phyloP scores from a whole-genome alignment of 2,888 invertebrate species.

The Amphipoea lucens region DNA sequence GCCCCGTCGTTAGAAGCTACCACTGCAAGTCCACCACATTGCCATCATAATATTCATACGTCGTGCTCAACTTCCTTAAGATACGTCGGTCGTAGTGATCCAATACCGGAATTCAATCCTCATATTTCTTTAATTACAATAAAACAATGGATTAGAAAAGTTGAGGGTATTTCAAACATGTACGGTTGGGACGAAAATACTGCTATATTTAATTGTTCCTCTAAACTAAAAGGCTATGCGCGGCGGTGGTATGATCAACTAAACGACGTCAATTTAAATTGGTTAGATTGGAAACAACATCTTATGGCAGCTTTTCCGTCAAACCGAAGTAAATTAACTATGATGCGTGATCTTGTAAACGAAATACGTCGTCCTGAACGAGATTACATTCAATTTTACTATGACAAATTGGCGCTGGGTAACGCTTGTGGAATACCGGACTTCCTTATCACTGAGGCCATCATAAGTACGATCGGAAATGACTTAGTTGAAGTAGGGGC shows the following conservation, averaged over 20 bases:
- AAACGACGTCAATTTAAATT: not conserved
- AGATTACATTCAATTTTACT: no score
- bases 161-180: not conserved
- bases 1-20: not conserved
- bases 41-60: not conserved
- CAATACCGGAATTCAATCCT: not conserved
- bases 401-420: no score
- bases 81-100: not conserved
- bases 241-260: not conserved
- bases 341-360: no score
- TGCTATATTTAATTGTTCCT: not conserved
- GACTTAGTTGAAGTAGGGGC: no score
- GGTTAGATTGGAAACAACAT: not conserved
- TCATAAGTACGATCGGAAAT: no score
- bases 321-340: not conserved
- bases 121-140: not conserved
- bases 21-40: not conserved
- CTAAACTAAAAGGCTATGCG: not conserved
- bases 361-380: no score
- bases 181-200: not conserved
- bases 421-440: no score
- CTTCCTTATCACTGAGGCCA: no score
- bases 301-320: not conserved
- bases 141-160: not conserved
- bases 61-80: not conserved